Evolutionary conservation across 2,113 vertebrate species (phyloP), one percentile per base, ranked within the genome.

Genomic region (Pseudorasbora parva): DNA sequence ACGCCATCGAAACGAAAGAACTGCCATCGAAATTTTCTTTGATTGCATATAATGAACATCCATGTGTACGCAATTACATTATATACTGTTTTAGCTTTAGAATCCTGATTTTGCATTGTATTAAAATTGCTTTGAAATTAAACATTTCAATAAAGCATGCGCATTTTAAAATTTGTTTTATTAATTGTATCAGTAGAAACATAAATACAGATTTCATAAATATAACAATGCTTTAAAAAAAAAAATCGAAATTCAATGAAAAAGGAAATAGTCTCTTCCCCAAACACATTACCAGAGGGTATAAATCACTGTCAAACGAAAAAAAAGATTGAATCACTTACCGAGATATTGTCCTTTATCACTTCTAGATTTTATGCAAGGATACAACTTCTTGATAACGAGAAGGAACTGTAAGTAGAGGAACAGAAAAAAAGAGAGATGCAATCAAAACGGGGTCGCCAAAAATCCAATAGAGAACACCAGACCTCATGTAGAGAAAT

Each of bases 331-430:
- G 25, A 21, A n/a, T 86, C 83, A 95, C 95, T 96, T 90, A 96
- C 95, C 95, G 85, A 11, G 83, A 91, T 88, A 90, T 86, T 80
- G 91, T 82, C 83, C 88, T 88, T 89, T 93, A 91, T 92, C 83
- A 93, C 84, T 89, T 82, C 88, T 81, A 91, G 88, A 91, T 86
- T 78, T 88, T 87, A 90, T 84, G 88, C 87, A 91, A 88, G 87
- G 83, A 87, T 89, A 78, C 78, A 23, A 90, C 82, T 86, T 89
- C 92, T 91, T 73, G 91, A 90, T 90, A 89, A 59, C 89, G 90
- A 87, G 90, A 85, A 89, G 88, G 89, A 89, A 89, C 94, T 95
- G 91, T 33, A 87, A 19, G 82, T 25, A 60, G 49, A 15, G 51
- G 85, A 77, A 75, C 86, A 64, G 66, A 33, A 64, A 88, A 33